phyloP scores from a whole-genome alignment of 2,113 vertebrate species.

The Rhadina sibilatrix region DNA sequence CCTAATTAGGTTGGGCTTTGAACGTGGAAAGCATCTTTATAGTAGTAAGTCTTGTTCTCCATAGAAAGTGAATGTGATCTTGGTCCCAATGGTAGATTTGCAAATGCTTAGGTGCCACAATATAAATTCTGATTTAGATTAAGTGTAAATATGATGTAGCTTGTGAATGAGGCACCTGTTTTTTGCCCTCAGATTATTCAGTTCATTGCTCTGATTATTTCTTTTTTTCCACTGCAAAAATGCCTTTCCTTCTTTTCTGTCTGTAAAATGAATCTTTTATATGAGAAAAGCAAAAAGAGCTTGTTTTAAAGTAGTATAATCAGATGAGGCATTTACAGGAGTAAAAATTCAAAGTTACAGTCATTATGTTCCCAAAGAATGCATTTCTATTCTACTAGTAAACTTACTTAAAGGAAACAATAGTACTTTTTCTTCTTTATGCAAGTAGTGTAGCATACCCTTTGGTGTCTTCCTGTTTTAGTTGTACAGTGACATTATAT shows the following conservation, averaged over 20 bases:
- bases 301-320: not conserved
- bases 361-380: not conserved
- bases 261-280: not conserved
- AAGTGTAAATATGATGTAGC: not conserved
- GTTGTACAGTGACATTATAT: not conserved
- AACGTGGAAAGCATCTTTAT: not conserved
- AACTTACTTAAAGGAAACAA: not conserved
- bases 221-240: not conserved
- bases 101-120: not conserved
- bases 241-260: not conserved
- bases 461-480: slow-evolving; percentile 29
- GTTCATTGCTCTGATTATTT: not conserved
- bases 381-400: not conserved
- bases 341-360: not conserved
- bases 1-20: not conserved
- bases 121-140: not conserved
- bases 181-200: not conserved
- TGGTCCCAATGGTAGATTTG: not conserved
- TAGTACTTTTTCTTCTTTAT: not conserved
- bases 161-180: not conserved
- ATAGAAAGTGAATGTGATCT: not conserved
- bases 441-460: not conserved
- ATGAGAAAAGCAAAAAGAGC: not conserved
- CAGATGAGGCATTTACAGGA: not conserved
- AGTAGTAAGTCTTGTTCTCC: not conserved